Percentiles rank a stretch among this genome's conserved stretches.
These are phyloP conservation scores for Spongilla lacustris DNA, from an alignment of 37 sponge, comb jelly and placozoan genomes.

Conservation along the genomic window DNA sequence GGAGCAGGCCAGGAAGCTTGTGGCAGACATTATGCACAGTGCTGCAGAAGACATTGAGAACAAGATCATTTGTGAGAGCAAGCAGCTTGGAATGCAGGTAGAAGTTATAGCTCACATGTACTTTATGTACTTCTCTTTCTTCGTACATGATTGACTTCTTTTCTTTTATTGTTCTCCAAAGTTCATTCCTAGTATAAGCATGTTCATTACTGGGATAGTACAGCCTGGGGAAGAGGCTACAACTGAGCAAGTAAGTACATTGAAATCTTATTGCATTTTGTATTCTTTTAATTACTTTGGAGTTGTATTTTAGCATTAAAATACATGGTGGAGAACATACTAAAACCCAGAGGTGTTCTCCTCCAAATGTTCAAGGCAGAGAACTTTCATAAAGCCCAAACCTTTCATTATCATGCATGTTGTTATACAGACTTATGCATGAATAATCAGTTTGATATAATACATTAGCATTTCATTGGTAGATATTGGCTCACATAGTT, in stretches of 20 bases:
- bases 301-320: no score
- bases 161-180: background rate
- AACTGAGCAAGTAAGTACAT: background rate
- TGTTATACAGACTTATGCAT: no score
- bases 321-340: no score
- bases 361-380: no score
- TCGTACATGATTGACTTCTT: background rate
- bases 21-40: conserved; percentile 19
- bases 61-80: conserved; percentile 22
- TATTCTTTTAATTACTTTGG: background rate
- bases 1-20: conserved; percentile 8
- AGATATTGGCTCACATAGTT: background rate
- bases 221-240: background rate
- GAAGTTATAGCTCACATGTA: background rate
- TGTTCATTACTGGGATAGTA: background rate
- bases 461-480: no score
- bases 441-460: no score
- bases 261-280: background rate
- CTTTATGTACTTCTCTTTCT: no score
- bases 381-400: no score
- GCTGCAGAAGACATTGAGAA: conserved; percentile 39
- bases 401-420: no score
- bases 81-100: background rate
- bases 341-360: no score
- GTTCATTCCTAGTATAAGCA: background rate